Percentiles rank a stretch among this genome's conserved stretches.
phyloP scores from a whole-genome alignment of 2,888 invertebrate genomes.

The Trissolcus japonicus region DNA sequence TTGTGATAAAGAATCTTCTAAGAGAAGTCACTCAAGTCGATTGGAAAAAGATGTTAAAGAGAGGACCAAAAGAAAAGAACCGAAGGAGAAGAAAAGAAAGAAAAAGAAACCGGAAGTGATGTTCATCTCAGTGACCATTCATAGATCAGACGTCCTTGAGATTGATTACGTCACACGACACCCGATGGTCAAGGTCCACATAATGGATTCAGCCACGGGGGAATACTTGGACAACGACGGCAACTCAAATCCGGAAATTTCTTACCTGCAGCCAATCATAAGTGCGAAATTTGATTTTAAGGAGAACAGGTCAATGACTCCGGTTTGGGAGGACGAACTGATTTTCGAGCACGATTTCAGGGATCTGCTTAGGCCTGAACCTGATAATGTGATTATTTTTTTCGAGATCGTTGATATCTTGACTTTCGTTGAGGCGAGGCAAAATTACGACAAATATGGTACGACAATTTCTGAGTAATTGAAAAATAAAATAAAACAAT shows the following conservation, averaged over 20 bases:
- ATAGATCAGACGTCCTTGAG: conserved; percentile 80
- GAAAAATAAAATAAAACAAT: neutral
- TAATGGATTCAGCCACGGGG: conserved; percentile 79
- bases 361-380: conserved; percentile 67
- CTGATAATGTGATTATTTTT: conserved; percentile 72
- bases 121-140: conserved; percentile 78
- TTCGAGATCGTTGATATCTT: conserved; percentile 77
- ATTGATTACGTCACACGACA: conserved; percentile 79
- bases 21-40: conserved; percentile 51
- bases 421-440: conserved; percentile 67
- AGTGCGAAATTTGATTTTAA: conserved; percentile 81
- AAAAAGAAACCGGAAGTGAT: conserved; percentile 60
- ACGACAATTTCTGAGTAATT: conserved; percentile 24
- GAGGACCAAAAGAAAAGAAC: conserved; percentile 23
- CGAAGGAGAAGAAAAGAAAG: conserved; percentile 36
- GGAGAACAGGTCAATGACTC: conserved; percentile 76
- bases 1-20: conserved; percentile 27
- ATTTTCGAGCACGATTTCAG: conserved; percentile 80
- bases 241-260: conserved; percentile 56
- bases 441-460: conserved; percentile 68
- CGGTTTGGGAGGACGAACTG: conserved; percentile 83
- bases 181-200: conserved; percentile 81
- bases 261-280: conserved; percentile 79
- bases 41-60: conserved; percentile 12
- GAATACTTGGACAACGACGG: conserved; percentile 75